Evolutionary conservation across 2,888 invertebrate genomes (phyloP), one percentile per base, ranked within the genome.

Genomic region (Eubasilissa splendida): DNA sequence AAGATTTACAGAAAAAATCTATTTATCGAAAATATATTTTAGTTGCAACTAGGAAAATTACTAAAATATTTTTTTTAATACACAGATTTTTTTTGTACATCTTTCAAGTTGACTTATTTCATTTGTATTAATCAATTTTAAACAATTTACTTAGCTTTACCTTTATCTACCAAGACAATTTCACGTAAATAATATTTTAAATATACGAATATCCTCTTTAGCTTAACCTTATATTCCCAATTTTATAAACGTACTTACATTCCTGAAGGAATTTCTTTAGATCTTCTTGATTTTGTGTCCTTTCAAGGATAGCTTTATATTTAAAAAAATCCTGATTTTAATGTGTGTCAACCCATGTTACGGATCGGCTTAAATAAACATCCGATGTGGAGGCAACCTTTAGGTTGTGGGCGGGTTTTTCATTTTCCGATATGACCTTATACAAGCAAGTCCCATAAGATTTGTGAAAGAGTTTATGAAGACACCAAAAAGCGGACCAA

Each of bases 271-370:
- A 33, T 5, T 33, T 0, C 42, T 42, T 42, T 5, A 42, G 4
- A 42, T 42, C 42, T 42, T 42, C 42, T 42, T 42, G 22, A 42
- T 42, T 42, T 42, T 42, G 42, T 42, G 42, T 42, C 42, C 42
- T 42, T 42, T 42, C 42, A 42, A 42, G 42, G 42, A 42, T 42
- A 42, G 42, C 42, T 42, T 42, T 42, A 42, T 42, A 7, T 42
- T 42, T 42, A 42, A 42, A 42, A 42, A 42, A 42, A 42, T 42
- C 4, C 42, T 42, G 11, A 65, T 65, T 65, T 65, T 65, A 65
- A 65, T 65, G 65, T 75, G 68, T 81, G 81, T 81, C 81, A 71
- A 81, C 81, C 81, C 78, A 78, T 73, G 71, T 81, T 78, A 75
- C 73, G 65, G 59, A 58, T 33, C 31, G 60, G 78, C 81, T 78